Evolutionary conservation across 2,888 invertebrate species (phyloP), one percentile per base, ranked within the genome.

Genomic region (Entomobrya proxima): DNA sequence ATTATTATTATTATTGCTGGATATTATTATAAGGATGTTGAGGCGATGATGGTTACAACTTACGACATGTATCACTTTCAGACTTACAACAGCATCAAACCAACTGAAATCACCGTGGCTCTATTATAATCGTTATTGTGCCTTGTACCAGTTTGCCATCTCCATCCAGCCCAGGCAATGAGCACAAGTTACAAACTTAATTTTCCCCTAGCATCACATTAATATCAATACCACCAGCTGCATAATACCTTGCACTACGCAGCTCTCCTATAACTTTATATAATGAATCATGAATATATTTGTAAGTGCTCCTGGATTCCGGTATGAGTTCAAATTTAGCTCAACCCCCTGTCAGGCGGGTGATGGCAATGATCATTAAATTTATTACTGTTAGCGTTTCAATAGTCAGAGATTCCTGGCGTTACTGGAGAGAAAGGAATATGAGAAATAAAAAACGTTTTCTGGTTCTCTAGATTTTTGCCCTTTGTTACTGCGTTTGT

Each of bases 281-380:
- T n/a, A n/a, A n/a, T n/a, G n/a, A n/a, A n/a, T n/a, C n/a, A n/a
- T n/a, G n/a, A n/a, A 15, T 4, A 15, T 47, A 9, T 3, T 5
- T 47, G 15, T 47, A 3, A 9, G 3, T 47, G 3, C 2, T 15
- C n/a, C 7, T 47, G 47, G 47, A 47, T 47, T 50, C n/a, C 50
- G n/a, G 50, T 7, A 55, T 55, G 55, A 27, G 35, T 74, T 35
- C 74, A 74, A n/a, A n/a, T 24, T 32, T 32, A 74, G 35, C 52
- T 74, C 82, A 75, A 40, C 67, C 76, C 76, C 82, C 82, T 55
- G 82, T 76, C 75, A 76, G 47, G 67, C 82, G 64, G 75, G 81
- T 75, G 81, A 82, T 79, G 79, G 69, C 74, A 74, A 44, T 69
- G 27, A 69, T 69, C 69, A 69, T 69, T 69, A 69, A 44, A 69